Base-by-base conservation (phyloP, 2,797 vertebrate genomes). In the Arctocebus calabarensis region DNA sequence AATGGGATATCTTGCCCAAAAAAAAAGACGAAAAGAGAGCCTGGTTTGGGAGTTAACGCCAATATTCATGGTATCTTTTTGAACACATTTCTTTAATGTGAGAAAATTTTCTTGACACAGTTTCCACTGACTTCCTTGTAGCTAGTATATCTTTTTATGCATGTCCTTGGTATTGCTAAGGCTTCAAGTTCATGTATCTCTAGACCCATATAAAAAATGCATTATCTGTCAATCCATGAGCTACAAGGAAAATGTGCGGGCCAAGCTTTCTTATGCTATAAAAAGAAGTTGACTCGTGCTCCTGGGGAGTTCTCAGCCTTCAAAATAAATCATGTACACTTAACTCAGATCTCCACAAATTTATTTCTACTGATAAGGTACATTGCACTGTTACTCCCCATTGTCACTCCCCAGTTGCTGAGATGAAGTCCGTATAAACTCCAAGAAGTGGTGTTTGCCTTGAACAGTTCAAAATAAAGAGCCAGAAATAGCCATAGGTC, bases 171-270 rank as follows among this genome's bases (percentile, higher is more conserved):
- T 88, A 52, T 73, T 86, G 52, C 37, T 55, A 62, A 73, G 71
- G 27, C 23, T 75, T 77, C 48, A 90, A 88, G 55, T 92, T 95
- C 64, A 86, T 74, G 45, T 68, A 17, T 73, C 90, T 97, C 57
- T 40, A 94, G 52, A 88, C 2, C 43, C 81, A 20, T 14, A 90
- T 84, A 55, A 97, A 96, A 97, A 94, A 94, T 92, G 0, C 91
- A 75, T 87, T 94, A 64, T 32, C 32, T 92, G 71, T 90, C 89
- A 90, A 62, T 82, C 25, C 57, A 73, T 5, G 3, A 25, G 2
- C 16, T 68, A 1, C 1, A 1, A 7, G 0, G 11, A 34, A 43
- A 92, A 81, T 25, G 22, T 68, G 85, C 71, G 91, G 12, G 55
- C 94, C 90, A 96, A 97, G 57, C 7, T 94, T 40, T 29, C 25